phyloP scores from a whole-genome alignment of 2,113 vertebrate species.

The Neolamprologus sp. region DNA sequence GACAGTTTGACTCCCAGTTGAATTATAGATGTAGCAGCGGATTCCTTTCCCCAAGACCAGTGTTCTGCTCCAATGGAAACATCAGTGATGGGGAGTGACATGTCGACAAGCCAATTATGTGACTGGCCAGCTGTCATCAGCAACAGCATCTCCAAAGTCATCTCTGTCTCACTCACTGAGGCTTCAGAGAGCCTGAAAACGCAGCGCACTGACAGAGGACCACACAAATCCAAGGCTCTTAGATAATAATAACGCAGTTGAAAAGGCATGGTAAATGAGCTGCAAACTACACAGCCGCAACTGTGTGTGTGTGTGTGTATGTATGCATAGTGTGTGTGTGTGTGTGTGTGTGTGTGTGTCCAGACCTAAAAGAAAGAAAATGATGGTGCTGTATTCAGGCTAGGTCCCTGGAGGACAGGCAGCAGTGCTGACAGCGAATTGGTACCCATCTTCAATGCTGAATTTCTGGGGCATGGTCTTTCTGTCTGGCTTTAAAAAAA shows the following conservation, averaged over 20 bases:
- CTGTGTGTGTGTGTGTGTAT: neutral
- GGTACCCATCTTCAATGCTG: conserved; percentile 31
- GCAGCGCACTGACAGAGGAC: neutral
- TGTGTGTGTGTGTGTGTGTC: neutral
- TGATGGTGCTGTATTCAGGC: conserved; percentile 56
- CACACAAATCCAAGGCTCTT: neutral
- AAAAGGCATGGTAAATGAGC: conserved; percentile 34
- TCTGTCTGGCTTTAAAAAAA: neutral
- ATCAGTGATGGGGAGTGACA: conserved; percentile 35
- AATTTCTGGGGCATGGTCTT: conserved; percentile 51
- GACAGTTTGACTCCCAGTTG: conserved; percentile 31
- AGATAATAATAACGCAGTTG: conserved; percentile 32
- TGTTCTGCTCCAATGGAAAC: conserved; percentile 40
- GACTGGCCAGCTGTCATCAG: conserved; percentile 29
- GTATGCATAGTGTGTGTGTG: neutral
- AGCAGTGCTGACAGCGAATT: conserved; percentile 48
- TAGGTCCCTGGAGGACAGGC: conserved; percentile 44
- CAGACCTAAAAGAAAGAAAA: conserved; percentile 38
- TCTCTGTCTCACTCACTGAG: neutral
- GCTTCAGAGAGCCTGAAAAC: neutral
- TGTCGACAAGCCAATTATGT: conserved; percentile 42
- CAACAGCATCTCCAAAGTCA: neutral
- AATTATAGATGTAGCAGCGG: conserved; percentile 45
- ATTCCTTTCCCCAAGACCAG: neutral
- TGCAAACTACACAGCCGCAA: conserved; percentile 1